Evolutionary conservation across 2,888 invertebrate genomes (phyloP), one percentile per base, ranked within the genome.

Genomic region (Dicranocentrus wangi): DNA sequence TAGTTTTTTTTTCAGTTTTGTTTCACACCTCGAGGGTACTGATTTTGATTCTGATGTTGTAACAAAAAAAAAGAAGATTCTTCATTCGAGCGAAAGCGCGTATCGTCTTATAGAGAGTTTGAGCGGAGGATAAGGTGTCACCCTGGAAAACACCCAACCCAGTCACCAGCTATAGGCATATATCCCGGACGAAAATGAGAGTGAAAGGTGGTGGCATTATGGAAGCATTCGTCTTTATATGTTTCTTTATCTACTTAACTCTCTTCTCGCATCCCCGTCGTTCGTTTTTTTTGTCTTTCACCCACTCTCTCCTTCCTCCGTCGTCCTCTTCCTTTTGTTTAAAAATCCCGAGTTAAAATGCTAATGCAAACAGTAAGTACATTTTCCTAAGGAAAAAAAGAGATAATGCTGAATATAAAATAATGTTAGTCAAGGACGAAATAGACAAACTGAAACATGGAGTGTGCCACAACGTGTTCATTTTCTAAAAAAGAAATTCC

Each of bases 11-110:
- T 77, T 27, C 27, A 58, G 17, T 51, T 47, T 43, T 47, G 32
- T 65, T 78, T 71, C 71, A 77, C 77, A 77, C 77, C 77, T 77
- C 61, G 25, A 51, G 69, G 69, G 47, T 70, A 70, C 68, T 63
- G 77, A 77, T 77, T 77, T 70, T 77, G 53, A 77, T 70, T 77
- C 51, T 47, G 70, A 70, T 68, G 58, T 32, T 47, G 66, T 53
- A 58, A 32, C 58, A 58, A 43, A 27, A 27, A 43, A 21, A 43
- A 70, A 28, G 65, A 42, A 73, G 63, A 72, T 47, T 10, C 53
- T 73, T 55, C 65, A 73, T 17, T 28, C 43, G 28, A 76, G 47
- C 47, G 60, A 69, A 60, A 51, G 23, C 25, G 58, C 58, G 23
- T 53, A 17, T 61, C 55, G 43, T 51, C 47, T 76, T 76, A 70